Conservation (phyloP, 2,888 invertebrate genomes). For the Lochmaea crataegi region DNA sequence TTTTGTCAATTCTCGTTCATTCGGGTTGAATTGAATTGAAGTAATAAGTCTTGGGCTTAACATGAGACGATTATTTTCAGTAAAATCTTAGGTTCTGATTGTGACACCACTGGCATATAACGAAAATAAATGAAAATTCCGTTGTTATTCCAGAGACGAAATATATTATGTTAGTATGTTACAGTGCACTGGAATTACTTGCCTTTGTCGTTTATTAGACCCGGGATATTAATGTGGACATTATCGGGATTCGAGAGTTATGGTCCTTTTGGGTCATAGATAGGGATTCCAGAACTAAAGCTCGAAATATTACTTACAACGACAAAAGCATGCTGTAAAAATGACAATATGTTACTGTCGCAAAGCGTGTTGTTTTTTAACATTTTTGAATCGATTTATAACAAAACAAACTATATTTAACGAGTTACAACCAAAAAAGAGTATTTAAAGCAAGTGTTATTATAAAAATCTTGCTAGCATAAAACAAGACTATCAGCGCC, state of each 20-base stretch:
- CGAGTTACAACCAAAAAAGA: too few relatives aligned
- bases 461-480: too few relatives aligned
- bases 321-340: conserved; percentile 1
- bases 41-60: too few relatives aligned
- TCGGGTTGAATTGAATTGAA: background rate
- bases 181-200: conserved; percentile 34
- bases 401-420: too few relatives aligned
- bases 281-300: conserved; percentile 23
- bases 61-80: background rate
- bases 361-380: background rate
- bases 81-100: background rate
- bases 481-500: too few relatives aligned
- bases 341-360: conserved; percentile 2
- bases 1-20: too few relatives aligned
- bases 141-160: conserved; percentile 3
- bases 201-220: conserved; percentile 36
- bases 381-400: too few relatives aligned
- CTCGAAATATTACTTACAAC: conserved; percentile 26
- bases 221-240: conserved; percentile 34
- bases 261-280: conserved; percentile 32
- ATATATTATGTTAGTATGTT: conserved; percentile 36
- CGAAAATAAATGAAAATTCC: conserved; percentile 19
- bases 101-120: conserved; percentile 7
- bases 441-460: too few relatives aligned
- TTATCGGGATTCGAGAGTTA: conserved; percentile 29